A percentile compares a stretch with the other conserved stretches of the same genome.
Conservation (phyloP, 2,888 invertebrate species). For the Drosophila kambysellisi region DNA sequence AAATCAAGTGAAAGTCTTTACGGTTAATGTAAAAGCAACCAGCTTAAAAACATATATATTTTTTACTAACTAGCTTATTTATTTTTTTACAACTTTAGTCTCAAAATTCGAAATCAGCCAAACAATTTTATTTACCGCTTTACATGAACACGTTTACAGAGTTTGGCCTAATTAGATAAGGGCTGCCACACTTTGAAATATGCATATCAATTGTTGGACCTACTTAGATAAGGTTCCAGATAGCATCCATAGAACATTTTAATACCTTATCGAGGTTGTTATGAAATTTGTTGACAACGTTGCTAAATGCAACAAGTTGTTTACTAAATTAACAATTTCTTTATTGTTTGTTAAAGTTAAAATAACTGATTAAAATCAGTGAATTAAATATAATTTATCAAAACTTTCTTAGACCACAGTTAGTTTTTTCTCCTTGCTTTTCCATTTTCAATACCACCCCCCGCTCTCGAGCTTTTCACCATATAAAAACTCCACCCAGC, state of each 20-base stretch:
- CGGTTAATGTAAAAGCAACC: slow-evolving; percentile 3
- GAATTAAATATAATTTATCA: neutral
- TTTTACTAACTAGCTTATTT: neutral
- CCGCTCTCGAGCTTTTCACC: slow-evolving; percentile 1
- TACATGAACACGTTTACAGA: neutral
- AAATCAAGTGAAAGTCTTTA: slow-evolving; percentile 42
- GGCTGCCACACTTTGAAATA: neutral
- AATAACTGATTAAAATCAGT: neutral
- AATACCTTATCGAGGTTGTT: neutral
- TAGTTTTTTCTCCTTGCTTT: neutral
- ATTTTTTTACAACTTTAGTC: neutral
- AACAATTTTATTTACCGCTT: neutral
- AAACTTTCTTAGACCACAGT: neutral
- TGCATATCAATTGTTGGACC: slow-evolving; percentile 9
- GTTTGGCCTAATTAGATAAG: neutral
- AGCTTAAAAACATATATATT: slow-evolving; percentile 4
- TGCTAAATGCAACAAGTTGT: neutral
- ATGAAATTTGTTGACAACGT: neutral
- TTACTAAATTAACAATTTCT: neutral
- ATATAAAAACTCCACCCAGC: neutral
- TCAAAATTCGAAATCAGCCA: neutral
- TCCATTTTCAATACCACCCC: neutral
- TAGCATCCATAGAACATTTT: neutral
- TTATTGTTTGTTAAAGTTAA: neutral
- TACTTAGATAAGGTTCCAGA: slow-evolving; percentile 18